phyloP scores from a whole-genome alignment of 2,113 vertebrate species.

The Dicaeum eximium region DNA sequence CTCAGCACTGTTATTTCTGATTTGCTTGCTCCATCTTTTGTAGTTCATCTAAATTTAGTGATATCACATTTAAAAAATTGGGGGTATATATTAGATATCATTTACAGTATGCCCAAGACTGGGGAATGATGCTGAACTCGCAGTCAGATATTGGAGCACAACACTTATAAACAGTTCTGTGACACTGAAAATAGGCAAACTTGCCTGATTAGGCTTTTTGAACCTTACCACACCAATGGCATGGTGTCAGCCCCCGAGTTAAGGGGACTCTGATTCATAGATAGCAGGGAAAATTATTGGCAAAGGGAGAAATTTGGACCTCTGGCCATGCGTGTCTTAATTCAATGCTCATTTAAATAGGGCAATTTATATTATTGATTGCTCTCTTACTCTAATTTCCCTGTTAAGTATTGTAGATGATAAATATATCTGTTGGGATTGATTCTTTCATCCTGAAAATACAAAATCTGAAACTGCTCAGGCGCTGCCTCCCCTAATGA shows the following conservation, averaged over 20 bases:
- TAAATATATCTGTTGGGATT: background rate
- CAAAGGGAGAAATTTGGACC: background rate
- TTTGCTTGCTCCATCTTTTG: background rate
- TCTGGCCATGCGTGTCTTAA: background rate
- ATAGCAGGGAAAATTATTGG: background rate
- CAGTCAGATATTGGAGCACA: background rate
- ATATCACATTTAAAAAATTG: background rate
- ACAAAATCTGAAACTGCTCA: background rate
- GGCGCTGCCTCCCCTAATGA: background rate
- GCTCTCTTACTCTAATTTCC: background rate
- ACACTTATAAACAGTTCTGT: background rate
- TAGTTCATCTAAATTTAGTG: background rate
- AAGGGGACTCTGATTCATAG: background rate
- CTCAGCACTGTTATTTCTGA: background rate
- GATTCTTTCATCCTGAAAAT: background rate
- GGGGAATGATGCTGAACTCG: background rate
- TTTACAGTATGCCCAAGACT: background rate
- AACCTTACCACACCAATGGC: background rate
- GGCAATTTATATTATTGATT: constrained; percentile 22
- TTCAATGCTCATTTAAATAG: constrained; percentile 30
- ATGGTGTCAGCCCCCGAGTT: background rate
- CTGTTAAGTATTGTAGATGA: background rate
- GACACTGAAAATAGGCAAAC: background rate
- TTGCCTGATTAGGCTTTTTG: background rate
- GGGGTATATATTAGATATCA: background rate